Conservation (phyloP, 2,797 vertebrate genomes). For the Cichlasoma orientale region DNA sequence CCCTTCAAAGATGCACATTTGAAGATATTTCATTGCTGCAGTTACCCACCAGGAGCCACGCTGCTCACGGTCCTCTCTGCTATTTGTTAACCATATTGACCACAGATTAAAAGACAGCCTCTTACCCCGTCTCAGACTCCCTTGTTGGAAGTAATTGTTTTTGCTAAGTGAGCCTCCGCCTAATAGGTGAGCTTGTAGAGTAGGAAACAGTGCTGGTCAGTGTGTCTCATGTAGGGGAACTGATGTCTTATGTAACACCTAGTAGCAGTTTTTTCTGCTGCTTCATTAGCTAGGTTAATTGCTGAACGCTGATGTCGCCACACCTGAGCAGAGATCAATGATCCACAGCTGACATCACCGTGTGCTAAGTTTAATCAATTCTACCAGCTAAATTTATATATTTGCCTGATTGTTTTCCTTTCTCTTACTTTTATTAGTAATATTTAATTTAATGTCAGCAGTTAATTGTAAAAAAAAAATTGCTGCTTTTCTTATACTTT, state of each 20-base stretch:
- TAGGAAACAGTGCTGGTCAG: conserved; percentile 41
- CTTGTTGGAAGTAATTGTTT: conserved; percentile 44
- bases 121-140: conserved; percentile 1
- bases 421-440: not conserved
- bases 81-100: conserved; percentile 29
- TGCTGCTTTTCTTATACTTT: not conserved
- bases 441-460: not conserved
- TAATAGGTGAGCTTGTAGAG: conserved; percentile 45
- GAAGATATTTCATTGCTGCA: not conserved
- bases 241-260: conserved; percentile 53
- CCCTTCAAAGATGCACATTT: not conserved
- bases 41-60: conserved; percentile 23
- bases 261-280: conserved; percentile 37
- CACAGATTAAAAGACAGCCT: conserved; percentile 45
- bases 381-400: not conserved
- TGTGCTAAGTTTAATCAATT: not conserved
- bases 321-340: conserved; percentile 48
- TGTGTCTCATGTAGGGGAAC: conserved; percentile 50
- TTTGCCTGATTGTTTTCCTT: not conserved
- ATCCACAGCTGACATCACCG: conserved; percentile 24
- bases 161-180: conserved; percentile 25
- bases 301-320: conserved; percentile 38
- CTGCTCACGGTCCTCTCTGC: conserved; percentile 12
- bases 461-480: not conserved
- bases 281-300: conserved; percentile 70